Percentiles rank a stretch among this genome's conserved stretches.
Conservation (phyloP, 1,140 invertebrate species). For the Maniola jurtina region DNA sequence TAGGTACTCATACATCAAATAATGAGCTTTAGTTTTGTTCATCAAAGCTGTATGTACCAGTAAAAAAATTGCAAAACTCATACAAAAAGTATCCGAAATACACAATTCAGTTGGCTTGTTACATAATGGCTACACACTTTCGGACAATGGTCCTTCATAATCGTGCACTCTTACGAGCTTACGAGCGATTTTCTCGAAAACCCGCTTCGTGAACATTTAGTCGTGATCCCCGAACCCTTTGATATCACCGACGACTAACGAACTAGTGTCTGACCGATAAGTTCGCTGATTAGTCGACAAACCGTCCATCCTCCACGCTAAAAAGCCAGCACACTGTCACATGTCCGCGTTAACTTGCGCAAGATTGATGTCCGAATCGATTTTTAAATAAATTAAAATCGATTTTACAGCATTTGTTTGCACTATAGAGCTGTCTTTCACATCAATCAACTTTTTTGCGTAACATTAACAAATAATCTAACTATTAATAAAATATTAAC, state of each 20-base stretch:
- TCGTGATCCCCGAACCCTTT: slow-evolving; percentile 64
- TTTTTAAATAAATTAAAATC: slow-evolving; percentile 27
- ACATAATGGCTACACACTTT: slow-evolving; percentile 10
- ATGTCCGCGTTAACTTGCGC: slow-evolving; percentile 30
- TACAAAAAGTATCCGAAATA: not conserved
- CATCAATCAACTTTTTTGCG: not conserved
- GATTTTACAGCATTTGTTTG: slow-evolving; percentile 20
- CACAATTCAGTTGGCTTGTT: no score
- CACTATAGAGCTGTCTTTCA: slow-evolving; percentile 15
- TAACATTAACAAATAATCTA: not conserved
- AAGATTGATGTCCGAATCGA: slow-evolving; percentile 36
- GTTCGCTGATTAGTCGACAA: slow-evolving; percentile 61
- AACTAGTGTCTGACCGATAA: slow-evolving; percentile 55
- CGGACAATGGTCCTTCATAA: slow-evolving; percentile 40
- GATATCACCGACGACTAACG: slow-evolving; percentile 60
- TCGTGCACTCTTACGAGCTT: slow-evolving; percentile 59
- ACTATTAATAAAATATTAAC: slow-evolving; percentile 7
- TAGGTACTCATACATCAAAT: no score
- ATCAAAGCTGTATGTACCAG: no score
- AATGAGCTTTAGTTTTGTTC: no score
- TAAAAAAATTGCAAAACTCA: no score
- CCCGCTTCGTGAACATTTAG: slow-evolving; percentile 51
- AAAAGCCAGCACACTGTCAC: slow-evolving; percentile 40
- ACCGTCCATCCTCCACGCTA: slow-evolving; percentile 51
- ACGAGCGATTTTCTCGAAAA: slow-evolving; percentile 64